Conservation (phyloP, 2,113 vertebrate species). For the Upupa epops region DNA sequence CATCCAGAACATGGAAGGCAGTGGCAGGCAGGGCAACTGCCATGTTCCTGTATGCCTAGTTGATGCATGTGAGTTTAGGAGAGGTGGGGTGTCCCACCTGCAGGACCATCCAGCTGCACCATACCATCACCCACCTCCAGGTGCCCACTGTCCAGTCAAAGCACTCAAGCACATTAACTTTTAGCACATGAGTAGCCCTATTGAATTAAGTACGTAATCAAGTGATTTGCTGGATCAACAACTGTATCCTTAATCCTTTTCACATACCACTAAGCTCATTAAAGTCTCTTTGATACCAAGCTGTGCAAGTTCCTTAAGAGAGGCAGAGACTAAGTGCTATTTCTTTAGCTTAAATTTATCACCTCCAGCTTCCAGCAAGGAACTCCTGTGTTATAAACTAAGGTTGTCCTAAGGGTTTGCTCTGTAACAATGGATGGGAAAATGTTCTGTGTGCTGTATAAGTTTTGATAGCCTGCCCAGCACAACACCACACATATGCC, state of each 20-base stretch:
- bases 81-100: not conserved
- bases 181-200: constrained; percentile 14
- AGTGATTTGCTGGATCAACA: constrained; percentile 58
- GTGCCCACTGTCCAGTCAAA: not conserved
- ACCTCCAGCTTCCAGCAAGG: not conserved
- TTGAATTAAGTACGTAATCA: constrained; percentile 61
- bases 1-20: not conserved
- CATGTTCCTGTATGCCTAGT: fast-evolving
- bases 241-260: constrained; percentile 62
- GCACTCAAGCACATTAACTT: not conserved
- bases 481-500: constrained; percentile 36
- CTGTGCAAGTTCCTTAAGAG: constrained; percentile 47
- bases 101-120: not conserved
- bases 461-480: constrained; percentile 56
- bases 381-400: not conserved
- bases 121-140: not conserved
- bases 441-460: constrained; percentile 15
- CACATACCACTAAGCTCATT: constrained; percentile 65
- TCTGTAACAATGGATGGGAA: constrained; percentile 58
- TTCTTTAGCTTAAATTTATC: constrained; percentile 19
- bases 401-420: not conserved
- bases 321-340: not conserved
- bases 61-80: not conserved
- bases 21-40: not conserved
- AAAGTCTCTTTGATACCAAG: constrained; percentile 62